These are phyloP conservation scores for Chrosomus eos DNA, from an alignment of 2,797 vertebrate species.

Conservation along the genomic window DNA sequence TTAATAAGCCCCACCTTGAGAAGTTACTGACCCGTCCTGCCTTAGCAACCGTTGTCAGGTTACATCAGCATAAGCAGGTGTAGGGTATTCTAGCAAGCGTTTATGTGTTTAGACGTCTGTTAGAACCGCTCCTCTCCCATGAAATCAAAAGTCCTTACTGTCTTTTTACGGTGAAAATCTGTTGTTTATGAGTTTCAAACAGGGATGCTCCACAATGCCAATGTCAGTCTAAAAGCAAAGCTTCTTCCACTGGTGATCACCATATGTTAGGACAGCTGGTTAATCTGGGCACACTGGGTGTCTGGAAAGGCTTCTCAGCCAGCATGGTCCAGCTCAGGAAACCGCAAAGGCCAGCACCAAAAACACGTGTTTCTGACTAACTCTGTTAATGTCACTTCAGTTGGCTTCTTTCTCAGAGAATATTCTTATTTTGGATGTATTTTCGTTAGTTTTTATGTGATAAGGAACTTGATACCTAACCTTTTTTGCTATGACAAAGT, in stretches of 20 bases:
- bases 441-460: not conserved
- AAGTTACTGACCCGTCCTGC: not conserved
- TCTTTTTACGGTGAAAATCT: not conserved
- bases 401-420: constrained; percentile 6
- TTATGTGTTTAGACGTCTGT: not conserved
- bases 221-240: constrained; percentile 38
- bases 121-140: not conserved
- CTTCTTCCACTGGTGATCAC: constrained; percentile 43
- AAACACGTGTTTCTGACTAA: constrained; percentile 43
- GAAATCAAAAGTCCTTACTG: not conserved
- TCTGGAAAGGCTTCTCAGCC: constrained; percentile 56
- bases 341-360: constrained; percentile 25
- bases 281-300: constrained; percentile 55
- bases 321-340: constrained; percentile 33
- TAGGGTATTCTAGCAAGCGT: not conserved
- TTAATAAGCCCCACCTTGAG: not conserved
- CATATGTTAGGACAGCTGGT: constrained; percentile 63
- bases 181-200: constrained; percentile 21
- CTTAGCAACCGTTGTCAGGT: not conserved
- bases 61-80: not conserved
- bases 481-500: not conserved
- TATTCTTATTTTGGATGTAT: not conserved
- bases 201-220: constrained; percentile 48
- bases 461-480: not conserved
- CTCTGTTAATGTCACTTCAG: constrained; percentile 32